A percentile compares a stretch with the other conserved stretches of the same genome.
phyloP scores from a whole-genome alignment of 2,888 invertebrate genomes.

The Colletes collaris region DNA sequence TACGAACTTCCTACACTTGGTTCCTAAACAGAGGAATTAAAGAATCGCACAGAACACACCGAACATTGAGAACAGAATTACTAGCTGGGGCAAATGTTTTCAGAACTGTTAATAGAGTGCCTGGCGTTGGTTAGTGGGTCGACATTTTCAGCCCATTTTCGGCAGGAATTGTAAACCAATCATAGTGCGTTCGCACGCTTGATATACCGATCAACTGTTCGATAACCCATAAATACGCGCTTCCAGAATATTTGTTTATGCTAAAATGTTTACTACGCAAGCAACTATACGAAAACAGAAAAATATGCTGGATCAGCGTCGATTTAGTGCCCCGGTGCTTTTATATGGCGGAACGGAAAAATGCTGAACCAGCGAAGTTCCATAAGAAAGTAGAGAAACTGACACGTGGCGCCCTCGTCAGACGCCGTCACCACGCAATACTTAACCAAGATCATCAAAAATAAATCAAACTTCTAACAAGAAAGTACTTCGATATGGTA shows the following conservation, averaged over 20 bases:
- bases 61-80: conserved; percentile 74
- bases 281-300: conserved; percentile 35
- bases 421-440: conserved; percentile 53
- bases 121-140: conserved; percentile 75
- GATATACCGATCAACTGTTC: conserved; percentile 25
- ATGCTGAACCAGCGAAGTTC: conserved; percentile 68
- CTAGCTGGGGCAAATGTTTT: conserved; percentile 82
- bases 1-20: conserved; percentile 32
- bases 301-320: conserved; percentile 49
- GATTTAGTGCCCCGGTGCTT: conserved; percentile 62
- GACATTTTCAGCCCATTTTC: conserved; percentile 77
- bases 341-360: conserved; percentile 71
- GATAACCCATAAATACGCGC: conserved; percentile 29
- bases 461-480: conserved; percentile 41
- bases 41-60: conserved; percentile 66
- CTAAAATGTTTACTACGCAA: conserved; percentile 6
- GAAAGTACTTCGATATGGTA: conserved; percentile 1
- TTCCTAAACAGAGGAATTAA: conserved; percentile 56
- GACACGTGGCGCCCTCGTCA: conserved; percentile 80
- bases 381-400: conserved; percentile 69
- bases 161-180: conserved; percentile 72
- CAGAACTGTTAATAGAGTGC: conserved; percentile 71
- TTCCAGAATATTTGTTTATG: not conserved
- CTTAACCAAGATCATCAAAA: conserved; percentile 46
- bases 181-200: conserved; percentile 45